These are phyloP conservation scores for Zosterops hypoxanthus DNA, from an alignment of 2,113 vertebrate species.

Conservation along the genomic window DNA sequence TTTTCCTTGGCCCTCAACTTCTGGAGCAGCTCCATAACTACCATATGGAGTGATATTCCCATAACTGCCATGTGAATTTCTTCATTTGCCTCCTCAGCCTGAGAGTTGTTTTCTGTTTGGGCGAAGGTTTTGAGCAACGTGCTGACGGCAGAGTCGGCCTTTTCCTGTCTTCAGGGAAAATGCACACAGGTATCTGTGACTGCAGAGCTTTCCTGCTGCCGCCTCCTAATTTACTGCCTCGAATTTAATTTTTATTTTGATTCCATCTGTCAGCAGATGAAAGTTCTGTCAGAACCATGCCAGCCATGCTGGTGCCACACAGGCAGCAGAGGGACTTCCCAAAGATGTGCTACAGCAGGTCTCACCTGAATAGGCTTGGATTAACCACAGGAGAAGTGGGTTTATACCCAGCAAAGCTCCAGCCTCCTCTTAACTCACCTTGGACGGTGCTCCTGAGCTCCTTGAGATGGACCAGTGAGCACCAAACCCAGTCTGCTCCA, in stretches of 20 bases:
- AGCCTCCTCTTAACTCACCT: background rate
- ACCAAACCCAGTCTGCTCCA: background rate
- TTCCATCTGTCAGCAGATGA: background rate
- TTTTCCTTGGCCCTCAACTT: background rate
- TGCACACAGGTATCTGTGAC: background rate
- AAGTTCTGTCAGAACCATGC: background rate
- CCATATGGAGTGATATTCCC: background rate
- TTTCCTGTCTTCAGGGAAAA: background rate
- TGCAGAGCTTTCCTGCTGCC: background rate
- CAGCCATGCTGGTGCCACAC: background rate
- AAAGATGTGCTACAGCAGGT: background rate
- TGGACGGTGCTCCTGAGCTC: background rate
- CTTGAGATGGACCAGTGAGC: background rate
- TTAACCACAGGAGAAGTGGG: background rate
- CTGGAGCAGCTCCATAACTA: background rate
- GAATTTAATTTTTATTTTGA: background rate
- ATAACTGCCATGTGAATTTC: background rate
- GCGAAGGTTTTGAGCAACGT: background rate
- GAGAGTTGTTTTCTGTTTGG: background rate
- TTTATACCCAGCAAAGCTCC: background rate
- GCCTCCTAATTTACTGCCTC: background rate
- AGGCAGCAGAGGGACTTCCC: background rate
- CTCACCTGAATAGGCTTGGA: background rate
- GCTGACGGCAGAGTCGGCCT: background rate
- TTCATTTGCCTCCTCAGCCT: background rate